phyloP scores from a whole-genome alignment of 92 coral and sea anemone species.

The Epizoanthus fatuus region DNA sequence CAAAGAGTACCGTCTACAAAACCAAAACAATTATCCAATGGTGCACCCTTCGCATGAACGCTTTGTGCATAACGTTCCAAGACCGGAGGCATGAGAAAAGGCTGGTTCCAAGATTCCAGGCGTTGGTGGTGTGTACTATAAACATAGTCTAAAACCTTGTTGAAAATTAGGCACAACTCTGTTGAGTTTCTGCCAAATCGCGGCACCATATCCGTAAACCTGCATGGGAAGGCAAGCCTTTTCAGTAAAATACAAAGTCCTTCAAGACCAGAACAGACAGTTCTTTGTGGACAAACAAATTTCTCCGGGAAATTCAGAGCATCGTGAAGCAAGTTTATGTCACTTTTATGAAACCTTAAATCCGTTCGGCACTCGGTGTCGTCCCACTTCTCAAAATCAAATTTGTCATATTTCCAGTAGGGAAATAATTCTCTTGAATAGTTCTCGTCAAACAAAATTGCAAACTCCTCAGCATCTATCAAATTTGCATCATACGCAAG shows the following conservation, averaged over 20 bases:
- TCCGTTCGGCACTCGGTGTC: constrained; percentile 60
- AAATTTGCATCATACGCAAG: constrained; percentile 47
- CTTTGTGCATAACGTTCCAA: constrained; percentile 17
- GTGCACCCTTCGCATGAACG: constrained; percentile 35
- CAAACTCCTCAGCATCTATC: constrained; percentile 62
- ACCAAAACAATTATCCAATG: constrained; percentile 41
- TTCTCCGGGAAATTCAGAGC: constrained; percentile 42
- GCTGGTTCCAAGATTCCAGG: constrained; percentile 21
- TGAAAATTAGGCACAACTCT: constrained; percentile 27
- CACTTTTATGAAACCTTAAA: constrained; percentile 56
- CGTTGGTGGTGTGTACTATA: constrained; percentile 19
- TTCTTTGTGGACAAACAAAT: constrained; percentile 58
- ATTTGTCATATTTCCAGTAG: constrained; percentile 49
- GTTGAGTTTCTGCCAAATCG: constrained; percentile 19
- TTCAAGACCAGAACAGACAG: constrained; percentile 64
- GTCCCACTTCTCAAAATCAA: constrained; percentile 56
- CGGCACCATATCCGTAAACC: constrained; percentile 42
- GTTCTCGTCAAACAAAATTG: constrained; percentile 58
- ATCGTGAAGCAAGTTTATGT: constrained; percentile 41
- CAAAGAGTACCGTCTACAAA: constrained; percentile 54
- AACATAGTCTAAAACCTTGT: neutral
- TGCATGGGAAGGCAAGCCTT: constrained; percentile 29
- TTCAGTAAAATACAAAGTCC: constrained; percentile 40
- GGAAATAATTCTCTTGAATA: constrained; percentile 41
- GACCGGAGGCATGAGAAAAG: constrained; percentile 20